phyloP scores from a whole-genome alignment of 2,113 vertebrate species.

The Cisticola juncidis region DNA sequence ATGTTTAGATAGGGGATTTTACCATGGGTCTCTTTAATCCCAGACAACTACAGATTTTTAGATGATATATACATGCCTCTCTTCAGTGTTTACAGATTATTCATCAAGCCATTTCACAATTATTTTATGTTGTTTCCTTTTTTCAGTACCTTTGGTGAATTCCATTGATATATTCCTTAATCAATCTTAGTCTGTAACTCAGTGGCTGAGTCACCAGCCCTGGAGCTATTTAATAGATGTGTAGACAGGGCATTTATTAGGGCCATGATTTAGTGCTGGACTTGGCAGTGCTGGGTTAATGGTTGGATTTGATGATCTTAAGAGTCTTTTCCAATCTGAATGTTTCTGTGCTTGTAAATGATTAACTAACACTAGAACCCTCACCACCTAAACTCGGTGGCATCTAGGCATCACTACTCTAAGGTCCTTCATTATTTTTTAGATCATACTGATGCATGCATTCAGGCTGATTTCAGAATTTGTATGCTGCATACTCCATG shows the following conservation, averaged over 20 bases:
- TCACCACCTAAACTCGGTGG: not conserved
- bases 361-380: not conserved
- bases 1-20: not conserved
- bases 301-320: not conserved
- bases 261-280: not conserved
- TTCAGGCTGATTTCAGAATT: not conserved
- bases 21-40: not conserved
- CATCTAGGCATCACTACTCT: not conserved
- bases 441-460: not conserved
- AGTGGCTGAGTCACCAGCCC: not conserved
- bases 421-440: not conserved
- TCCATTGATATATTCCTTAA: not conserved
- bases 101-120: not conserved
- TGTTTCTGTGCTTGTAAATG: not conserved
- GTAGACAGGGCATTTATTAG: not conserved
- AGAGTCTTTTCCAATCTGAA: not conserved
- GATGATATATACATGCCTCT: not conserved
- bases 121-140: not conserved
- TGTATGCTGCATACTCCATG: not conserved
- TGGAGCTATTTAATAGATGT: not conserved
- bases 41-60: not conserved
- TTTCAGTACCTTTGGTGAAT: not conserved
- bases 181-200: not conserved
- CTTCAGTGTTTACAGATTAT: not conserved
- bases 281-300: not conserved